A percentile compares a stretch with the other conserved stretches of the same genome.
Evolutionary conservation across 2,113 vertebrate species (phyloP).

Genomic region (Perccottus glenii): DNA sequence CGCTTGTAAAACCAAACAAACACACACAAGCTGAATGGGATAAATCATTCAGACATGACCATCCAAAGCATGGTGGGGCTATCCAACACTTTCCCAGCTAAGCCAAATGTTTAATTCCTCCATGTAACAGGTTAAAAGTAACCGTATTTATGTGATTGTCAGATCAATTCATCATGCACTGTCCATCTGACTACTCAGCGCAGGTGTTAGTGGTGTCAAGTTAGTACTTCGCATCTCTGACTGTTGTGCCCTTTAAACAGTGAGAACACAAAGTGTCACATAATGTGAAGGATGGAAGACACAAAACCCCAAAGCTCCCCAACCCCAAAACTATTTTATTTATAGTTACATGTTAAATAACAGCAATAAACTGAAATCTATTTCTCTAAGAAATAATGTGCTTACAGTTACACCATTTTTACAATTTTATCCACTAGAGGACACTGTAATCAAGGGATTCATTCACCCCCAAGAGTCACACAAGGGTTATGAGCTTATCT

Average conservation of each 20-base stretch:
- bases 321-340: no score
- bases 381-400: no score
- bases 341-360: no score
- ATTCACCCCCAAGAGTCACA: no score
- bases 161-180: constrained; percentile 64
- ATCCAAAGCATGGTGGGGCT: constrained; percentile 27
- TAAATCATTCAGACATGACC: constrained; percentile 39
- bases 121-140: constrained; percentile 35
- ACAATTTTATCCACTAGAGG: background rate
- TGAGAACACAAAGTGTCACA: background rate
- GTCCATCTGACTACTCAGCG: constrained; percentile 61
- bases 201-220: constrained; percentile 71
- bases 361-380: background rate
- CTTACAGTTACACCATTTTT: background rate
- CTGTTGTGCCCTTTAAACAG: constrained; percentile 25
- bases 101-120: constrained; percentile 42
- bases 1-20: constrained; percentile 54
- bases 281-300: no score
- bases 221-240: constrained; percentile 45
- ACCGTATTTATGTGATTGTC: constrained; percentile 41
- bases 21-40: constrained; percentile 31
- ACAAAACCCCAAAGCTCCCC: no score
- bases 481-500: no score
- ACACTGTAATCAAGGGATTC: background rate
- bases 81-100: constrained; percentile 28